Conservation (phyloP, 2,888 invertebrate species). For the Metopia argyrocephala region DNA sequence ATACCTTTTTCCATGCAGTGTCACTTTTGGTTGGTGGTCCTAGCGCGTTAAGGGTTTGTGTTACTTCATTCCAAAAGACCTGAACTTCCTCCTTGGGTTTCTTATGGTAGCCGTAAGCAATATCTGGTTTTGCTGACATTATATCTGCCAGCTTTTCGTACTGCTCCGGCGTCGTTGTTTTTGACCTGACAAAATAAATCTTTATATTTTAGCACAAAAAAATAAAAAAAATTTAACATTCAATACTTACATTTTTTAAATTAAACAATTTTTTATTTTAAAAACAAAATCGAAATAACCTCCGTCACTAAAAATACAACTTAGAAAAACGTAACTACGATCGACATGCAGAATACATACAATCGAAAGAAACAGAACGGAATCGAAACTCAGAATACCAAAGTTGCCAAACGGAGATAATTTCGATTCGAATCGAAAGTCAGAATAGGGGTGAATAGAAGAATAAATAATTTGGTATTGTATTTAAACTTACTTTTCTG, state of each 20-base stretch:
- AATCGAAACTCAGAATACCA: background rate
- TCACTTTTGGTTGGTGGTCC: slow-evolving; percentile 11
- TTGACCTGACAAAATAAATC: slow-evolving; percentile 15
- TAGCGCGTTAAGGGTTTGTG: slow-evolving; percentile 12
- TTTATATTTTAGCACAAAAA: slow-evolving; percentile 4
- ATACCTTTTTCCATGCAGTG: slow-evolving; percentile 39
- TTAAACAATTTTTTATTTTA: background rate
- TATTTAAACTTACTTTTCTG: too few relatives aligned
- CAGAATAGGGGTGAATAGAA: slow-evolving; percentile 13
- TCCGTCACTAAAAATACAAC: background rate
- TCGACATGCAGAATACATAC: background rate
- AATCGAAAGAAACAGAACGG: background rate
- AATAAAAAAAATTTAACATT: background rate
- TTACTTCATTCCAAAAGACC: slow-evolving; percentile 28
- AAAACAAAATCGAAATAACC: background rate
- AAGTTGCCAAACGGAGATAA: too few relatives aligned
- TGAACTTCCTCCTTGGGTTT: slow-evolving; percentile 34
- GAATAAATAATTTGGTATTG: too few relatives aligned
- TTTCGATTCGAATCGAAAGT: slow-evolving; percentile 25
- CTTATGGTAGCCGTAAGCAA: slow-evolving; percentile 36
- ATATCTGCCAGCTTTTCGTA: slow-evolving; percentile 28
- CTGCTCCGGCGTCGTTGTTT: slow-evolving; percentile 33
- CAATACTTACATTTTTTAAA: background rate
- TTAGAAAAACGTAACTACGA: background rate
- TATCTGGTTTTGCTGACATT: slow-evolving; percentile 25